phyloP scores from a whole-genome alignment of 2,888 invertebrate genomes.

The Leptarthrus brevirostris region DNA sequence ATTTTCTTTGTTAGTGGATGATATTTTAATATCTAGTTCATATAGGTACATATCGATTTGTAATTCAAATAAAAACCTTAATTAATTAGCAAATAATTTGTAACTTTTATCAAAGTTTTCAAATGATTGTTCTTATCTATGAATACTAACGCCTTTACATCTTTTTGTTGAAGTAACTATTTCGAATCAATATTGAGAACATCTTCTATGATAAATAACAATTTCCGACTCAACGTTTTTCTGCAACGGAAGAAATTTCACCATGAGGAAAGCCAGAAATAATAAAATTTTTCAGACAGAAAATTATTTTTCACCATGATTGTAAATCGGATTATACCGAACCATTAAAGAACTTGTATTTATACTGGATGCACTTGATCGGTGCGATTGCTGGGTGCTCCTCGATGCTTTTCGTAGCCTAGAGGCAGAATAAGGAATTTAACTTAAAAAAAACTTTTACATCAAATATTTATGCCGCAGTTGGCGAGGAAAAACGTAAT shows the following conservation, averaged over 20 bases:
- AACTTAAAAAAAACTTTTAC: constrained; percentile 15
- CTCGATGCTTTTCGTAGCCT: constrained; percentile 15
- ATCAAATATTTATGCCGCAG: constrained; percentile 37
- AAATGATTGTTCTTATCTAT: too few relatives aligned
- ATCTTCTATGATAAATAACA: too few relatives aligned
- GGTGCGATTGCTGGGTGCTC: constrained; percentile 13
- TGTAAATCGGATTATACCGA: constrained; percentile 40
- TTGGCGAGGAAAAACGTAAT: not conserved
- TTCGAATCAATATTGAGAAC: too few relatives aligned
- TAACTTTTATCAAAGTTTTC: too few relatives aligned
- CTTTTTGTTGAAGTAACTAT: too few relatives aligned
- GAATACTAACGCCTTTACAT: too few relatives aligned
- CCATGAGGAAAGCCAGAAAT: constrained; percentile 32
- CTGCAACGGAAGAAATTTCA: not conserved
- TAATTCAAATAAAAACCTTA: too few relatives aligned
- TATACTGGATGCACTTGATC: constrained; percentile 40
- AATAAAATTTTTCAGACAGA: constrained; percentile 45
- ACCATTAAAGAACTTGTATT: constrained; percentile 47
- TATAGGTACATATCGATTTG: too few relatives aligned
- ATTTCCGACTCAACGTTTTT: constrained; percentile 30
- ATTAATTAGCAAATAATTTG: too few relatives aligned
- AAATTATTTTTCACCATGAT: constrained; percentile 44
- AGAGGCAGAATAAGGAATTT: constrained; percentile 21
- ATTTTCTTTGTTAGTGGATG: too few relatives aligned
- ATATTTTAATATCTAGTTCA: too few relatives aligned